phyloP scores from a whole-genome alignment of 2,888 invertebrate genomes.

The Drosophila kuntzei region DNA sequence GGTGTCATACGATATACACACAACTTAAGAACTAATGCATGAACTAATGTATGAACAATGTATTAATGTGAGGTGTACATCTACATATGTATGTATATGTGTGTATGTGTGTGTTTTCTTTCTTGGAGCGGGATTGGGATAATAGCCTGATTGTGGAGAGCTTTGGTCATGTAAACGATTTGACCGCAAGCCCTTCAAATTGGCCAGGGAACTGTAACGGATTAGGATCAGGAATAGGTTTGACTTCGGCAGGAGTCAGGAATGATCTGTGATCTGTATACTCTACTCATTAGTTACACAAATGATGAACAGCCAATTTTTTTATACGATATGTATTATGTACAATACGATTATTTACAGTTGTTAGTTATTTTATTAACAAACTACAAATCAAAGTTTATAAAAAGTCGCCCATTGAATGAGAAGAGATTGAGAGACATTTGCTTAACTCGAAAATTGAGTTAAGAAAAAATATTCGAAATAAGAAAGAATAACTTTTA shows the following conservation, averaged over 20 bases:
- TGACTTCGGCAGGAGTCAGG: background rate
- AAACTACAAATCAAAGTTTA: conserved; percentile 42
- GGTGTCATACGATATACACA: conserved; percentile 54
- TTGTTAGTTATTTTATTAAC: conserved; percentile 34
- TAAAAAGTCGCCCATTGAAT: conserved; percentile 27
- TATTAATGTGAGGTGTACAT: conserved; percentile 53
- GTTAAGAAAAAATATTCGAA: too few species aligned
- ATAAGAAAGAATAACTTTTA: too few species aligned
- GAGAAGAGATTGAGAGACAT: background rate
- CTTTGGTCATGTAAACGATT: conserved; percentile 45
- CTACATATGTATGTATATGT: conserved; percentile 16
- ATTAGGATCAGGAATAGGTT: background rate
- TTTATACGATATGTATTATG: conserved; percentile 41
- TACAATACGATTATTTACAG: conserved; percentile 57
- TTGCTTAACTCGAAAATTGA: too few species aligned
- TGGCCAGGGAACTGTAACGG: conserved; percentile 9
- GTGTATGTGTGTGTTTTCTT: conserved; percentile 16
- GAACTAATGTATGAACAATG: conserved; percentile 80
- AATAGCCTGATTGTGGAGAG: conserved; percentile 34
- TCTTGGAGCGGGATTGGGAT: conserved; percentile 13
- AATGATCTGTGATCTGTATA: conserved; percentile 8
- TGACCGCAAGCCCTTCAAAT: conserved; percentile 38
- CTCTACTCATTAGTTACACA: conserved; percentile 28
- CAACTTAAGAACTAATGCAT: conserved; percentile 79
- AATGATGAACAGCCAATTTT: conserved; percentile 51